A percentile compares a stretch with the other conserved stretches of the same genome.
Conservation (phyloP, 2,888 invertebrate species). For the Chaetoderma sp. region DNA sequence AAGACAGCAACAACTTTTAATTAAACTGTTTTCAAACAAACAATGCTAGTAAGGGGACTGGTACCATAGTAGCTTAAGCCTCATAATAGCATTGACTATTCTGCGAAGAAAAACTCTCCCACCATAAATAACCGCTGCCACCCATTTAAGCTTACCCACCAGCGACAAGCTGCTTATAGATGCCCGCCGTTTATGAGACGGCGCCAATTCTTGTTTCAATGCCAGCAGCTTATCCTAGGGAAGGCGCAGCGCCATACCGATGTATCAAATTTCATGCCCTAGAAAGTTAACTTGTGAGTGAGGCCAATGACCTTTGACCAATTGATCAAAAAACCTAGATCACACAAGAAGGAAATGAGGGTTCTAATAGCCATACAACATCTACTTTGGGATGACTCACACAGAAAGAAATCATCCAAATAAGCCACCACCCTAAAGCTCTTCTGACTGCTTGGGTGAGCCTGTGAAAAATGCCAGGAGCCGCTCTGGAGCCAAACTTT, state of each 20-base stretch:
- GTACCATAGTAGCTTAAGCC: too few relatives aligned
- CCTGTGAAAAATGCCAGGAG: too few relatives aligned
- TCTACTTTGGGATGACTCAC: neutral
- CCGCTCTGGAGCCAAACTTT: too few relatives aligned
- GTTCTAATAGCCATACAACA: slow-evolving; percentile 1
- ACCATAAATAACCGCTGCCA: slow-evolving; percentile 20
- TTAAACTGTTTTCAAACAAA: too few relatives aligned
- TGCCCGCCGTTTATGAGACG: neutral
- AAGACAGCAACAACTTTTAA: too few relatives aligned
- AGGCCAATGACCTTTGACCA: slow-evolving; percentile 24
- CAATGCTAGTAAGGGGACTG: too few relatives aligned
- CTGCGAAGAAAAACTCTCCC: too few relatives aligned
- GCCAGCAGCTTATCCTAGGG: neutral
- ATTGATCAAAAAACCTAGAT: slow-evolving; percentile 21
- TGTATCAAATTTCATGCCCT: slow-evolving; percentile 14
- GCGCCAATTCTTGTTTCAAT: neutral
- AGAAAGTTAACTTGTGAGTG: slow-evolving; percentile 6
- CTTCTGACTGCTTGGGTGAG: too few relatives aligned
- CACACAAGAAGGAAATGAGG: slow-evolving; percentile 1
- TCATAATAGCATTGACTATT: too few relatives aligned
- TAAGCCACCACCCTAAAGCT: too few relatives aligned
- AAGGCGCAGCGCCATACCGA: neutral
- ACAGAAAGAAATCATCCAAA: neutral
- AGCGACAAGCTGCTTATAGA: slow-evolving; percentile 19
- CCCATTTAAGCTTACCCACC: slow-evolving; percentile 23